Base-by-base conservation (phyloP, 2,797 vertebrate genomes). In the Lithobates pipiens region DNA sequence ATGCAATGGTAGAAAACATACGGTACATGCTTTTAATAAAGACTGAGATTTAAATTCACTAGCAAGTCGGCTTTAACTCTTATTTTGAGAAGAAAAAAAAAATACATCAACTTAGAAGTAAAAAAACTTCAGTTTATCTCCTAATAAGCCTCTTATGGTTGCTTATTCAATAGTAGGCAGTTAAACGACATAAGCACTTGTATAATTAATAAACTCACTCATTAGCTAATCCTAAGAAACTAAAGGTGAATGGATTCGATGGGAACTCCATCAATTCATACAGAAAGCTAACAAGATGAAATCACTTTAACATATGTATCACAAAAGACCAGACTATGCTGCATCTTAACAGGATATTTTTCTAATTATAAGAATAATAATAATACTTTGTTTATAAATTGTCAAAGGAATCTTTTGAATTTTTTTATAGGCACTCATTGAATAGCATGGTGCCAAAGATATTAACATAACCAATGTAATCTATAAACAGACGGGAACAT, bases 391-490 rank as follows among this genome's bases (percentile, higher is more conserved):
- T 32, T 32, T 32, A 32, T 32, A 32, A 32, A 32, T 32, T 32
- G 32, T 32, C 32, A 32, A 3, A 32, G 32, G 3, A 32, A 32
- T 32, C 32, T 32, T 29, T 29, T 32, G 68, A 72, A 50, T 32
- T 10, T n/a, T 10, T n/a, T 2, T 44, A 29, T 13, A 63, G 36
- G 25, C 44, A 29, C 29, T 77, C 25, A 15, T 21, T 57, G 76
- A 3, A 67, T 73, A 70, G 1, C 16, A 29, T 46, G 44, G 42
- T 46, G 74, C 16, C 39, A 39, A 85, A 72, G 69, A 69, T 32
- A 65, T n/a, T 85, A 42, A 73, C 83, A 85, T 78, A 61, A 50
- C 83, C 34, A 25, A 50, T 63, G 68, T n/a, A 61, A 77, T 77
- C 67, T 74, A 68, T 69, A 76, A 76, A 75, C 78, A 86, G 71